phyloP scores from a whole-genome alignment of 2,113 vertebrate genomes.

The Corvus moneduloides region DNA sequence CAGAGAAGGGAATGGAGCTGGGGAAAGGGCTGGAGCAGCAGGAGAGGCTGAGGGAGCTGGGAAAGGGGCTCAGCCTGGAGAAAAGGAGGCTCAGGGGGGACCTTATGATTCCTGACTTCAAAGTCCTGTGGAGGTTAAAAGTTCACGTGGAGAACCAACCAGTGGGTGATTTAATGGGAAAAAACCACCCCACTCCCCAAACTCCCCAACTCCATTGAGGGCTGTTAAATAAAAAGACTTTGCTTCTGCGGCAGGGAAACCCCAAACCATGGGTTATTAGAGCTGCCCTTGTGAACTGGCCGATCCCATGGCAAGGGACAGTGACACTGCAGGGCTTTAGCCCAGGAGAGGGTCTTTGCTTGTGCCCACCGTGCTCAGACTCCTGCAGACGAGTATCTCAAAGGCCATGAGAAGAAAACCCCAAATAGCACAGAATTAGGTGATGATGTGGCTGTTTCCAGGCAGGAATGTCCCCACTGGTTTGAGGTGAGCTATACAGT shows the following conservation, averaged over 20 bases:
- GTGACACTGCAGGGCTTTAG: not conserved
- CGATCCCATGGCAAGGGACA: not conserved
- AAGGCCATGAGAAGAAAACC: not conserved
- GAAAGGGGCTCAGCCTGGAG: not conserved
- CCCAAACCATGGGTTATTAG: not conserved
- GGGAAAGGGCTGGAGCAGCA: not conserved
- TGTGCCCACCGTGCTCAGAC: not conserved
- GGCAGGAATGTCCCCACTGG: not conserved
- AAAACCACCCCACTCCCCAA: rapidly evolving
- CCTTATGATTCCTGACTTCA: not conserved
- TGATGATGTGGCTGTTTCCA: not conserved
- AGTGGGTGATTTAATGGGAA: not conserved
- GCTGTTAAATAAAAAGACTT: not conserved
- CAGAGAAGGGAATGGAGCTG: not conserved
- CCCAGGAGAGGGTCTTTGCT: not conserved
- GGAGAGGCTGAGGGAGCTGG: not conserved
- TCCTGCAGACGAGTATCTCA: not conserved
- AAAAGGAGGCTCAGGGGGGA: not conserved
- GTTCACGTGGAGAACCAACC: rapidly evolving
- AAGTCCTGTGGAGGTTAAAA: not conserved
- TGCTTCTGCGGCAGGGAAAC: not conserved
- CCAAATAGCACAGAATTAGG: not conserved
- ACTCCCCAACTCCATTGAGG: not conserved
- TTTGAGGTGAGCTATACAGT: not conserved
- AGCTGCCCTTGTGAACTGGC: not conserved